Percentiles rank a stretch among this genome's conserved stretches.
Conservation (phyloP, 2,888 invertebrate genomes). For the Acanthopleura granulata region DNA sequence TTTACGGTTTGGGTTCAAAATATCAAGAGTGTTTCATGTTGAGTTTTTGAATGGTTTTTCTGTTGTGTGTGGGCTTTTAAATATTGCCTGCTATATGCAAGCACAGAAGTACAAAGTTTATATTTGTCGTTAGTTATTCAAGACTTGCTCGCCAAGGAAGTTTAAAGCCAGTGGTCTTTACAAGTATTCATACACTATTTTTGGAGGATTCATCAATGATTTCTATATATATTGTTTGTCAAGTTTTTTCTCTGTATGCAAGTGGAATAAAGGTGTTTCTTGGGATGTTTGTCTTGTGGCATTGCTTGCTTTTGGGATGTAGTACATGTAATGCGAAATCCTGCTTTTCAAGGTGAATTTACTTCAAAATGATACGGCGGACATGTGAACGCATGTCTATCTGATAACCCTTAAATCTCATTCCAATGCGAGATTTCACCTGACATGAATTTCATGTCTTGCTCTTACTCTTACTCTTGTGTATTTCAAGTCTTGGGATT, state of each 20-base stretch:
- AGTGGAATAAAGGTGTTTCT: slow-evolving; percentile 66
- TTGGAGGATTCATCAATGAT: slow-evolving; percentile 56
- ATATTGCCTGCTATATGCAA: slow-evolving; percentile 15
- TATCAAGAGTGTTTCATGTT: slow-evolving; percentile 17
- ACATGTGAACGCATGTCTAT: no score
- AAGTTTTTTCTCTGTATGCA: slow-evolving; percentile 54
- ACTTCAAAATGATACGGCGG: no score
- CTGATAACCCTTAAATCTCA: no score
- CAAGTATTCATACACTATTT: slow-evolving; percentile 64
- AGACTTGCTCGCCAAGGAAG: slow-evolving; percentile 16
- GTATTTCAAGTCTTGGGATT: no score
- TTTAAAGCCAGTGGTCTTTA: slow-evolving; percentile 30
- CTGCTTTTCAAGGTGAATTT: no score
- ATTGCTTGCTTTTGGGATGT: no score
- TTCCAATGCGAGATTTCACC: no score
- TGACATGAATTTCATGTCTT: no score
- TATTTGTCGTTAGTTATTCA: slow-evolving; percentile 9
- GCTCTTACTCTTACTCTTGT: no score
- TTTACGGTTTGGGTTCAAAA: slow-evolving; percentile 20
- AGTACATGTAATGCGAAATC: no score
- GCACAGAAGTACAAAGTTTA: neutral
- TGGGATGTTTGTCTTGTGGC: slow-evolving; percentile 28
- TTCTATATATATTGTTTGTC: slow-evolving; percentile 59
- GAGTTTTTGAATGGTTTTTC: slow-evolving; percentile 14
- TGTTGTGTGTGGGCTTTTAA: neutral